These are phyloP conservation scores for Leptinotarsa juncta DNA, from an alignment of 2,888 invertebrate genomes.

Conservation along the genomic window DNA sequence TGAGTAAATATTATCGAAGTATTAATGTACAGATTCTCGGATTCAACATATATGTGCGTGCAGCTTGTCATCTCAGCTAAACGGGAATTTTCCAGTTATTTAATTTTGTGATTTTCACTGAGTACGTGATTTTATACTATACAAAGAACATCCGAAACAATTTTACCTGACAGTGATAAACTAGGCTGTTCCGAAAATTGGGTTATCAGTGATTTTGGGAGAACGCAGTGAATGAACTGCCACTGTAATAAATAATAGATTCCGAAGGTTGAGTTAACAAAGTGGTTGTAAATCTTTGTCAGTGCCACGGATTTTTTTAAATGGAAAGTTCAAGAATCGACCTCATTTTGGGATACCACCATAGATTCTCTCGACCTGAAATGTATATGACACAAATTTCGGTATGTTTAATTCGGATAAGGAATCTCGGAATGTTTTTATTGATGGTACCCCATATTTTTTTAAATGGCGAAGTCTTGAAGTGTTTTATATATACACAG, in stretches of 20 bases:
- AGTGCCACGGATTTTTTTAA: neutral
- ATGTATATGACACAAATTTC: too few relatives aligned
- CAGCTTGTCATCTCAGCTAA: neutral
- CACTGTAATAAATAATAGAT: slow-evolving; percentile 2
- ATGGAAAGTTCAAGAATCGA: neutral
- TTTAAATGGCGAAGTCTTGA: too few relatives aligned
- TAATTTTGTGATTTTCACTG: neutral
- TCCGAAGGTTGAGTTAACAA: slow-evolving; percentile 6
- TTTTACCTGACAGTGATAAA: neutral
- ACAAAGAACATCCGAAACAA: neutral
- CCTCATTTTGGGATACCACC: neutral
- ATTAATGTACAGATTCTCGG: neutral
- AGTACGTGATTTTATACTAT: neutral
- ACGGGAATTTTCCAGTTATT: neutral
- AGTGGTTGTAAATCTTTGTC: slow-evolving; percentile 8
- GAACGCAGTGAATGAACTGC: slow-evolving; percentile 12
- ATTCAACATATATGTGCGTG: neutral
- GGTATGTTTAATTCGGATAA: too few relatives aligned
- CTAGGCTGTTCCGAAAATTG: neutral
- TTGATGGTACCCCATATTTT: too few relatives aligned
- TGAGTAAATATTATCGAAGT: neutral
- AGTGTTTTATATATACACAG: too few relatives aligned
- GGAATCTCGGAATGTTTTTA: too few relatives aligned
- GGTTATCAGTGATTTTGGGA: slow-evolving; percentile 8
- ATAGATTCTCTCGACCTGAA: too few relatives aligned